These are phyloP conservation scores for Mormyrops boulengeri DNA, from an alignment of 2,797 vertebrate genomes.

Conservation along the genomic window DNA sequence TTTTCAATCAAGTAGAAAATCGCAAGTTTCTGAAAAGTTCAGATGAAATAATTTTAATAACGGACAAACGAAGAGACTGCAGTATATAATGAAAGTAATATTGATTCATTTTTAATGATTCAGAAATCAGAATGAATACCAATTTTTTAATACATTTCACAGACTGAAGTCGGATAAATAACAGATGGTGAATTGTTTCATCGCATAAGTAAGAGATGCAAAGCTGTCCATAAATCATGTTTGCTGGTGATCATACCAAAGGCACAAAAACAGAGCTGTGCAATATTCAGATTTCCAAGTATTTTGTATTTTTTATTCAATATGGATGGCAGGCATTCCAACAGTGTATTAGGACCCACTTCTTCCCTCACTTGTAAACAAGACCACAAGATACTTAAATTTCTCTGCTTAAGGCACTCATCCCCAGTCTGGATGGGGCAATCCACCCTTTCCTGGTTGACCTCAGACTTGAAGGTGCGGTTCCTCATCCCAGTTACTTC, in stretches of 20 bases:
- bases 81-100: not conserved
- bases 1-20: not conserved
- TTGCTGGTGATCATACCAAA: not conserved
- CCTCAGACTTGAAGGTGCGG: not conserved
- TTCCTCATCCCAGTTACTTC: not conserved
- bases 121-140: conserved; percentile 1
- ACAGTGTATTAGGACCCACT: not conserved
- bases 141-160: not conserved
- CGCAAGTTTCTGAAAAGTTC: not conserved
- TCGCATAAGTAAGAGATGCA: not conserved
- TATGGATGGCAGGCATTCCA: not conserved
- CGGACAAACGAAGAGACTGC: not conserved
- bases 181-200: not conserved
- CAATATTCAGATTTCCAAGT: conserved; percentile 1
- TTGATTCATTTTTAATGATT: conserved; percentile 9
- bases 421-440: not conserved
- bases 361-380: not conserved
- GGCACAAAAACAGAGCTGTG: not conserved
- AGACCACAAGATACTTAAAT: not conserved
- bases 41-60: not conserved
- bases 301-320: not conserved
- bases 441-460: not conserved
- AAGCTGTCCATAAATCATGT: not conserved
- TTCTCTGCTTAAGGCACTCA: not conserved
- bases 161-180: not conserved